Evolutionary conservation across 2,888 invertebrate genomes (phyloP).

Genomic region (Microctonus brassicae): DNA sequence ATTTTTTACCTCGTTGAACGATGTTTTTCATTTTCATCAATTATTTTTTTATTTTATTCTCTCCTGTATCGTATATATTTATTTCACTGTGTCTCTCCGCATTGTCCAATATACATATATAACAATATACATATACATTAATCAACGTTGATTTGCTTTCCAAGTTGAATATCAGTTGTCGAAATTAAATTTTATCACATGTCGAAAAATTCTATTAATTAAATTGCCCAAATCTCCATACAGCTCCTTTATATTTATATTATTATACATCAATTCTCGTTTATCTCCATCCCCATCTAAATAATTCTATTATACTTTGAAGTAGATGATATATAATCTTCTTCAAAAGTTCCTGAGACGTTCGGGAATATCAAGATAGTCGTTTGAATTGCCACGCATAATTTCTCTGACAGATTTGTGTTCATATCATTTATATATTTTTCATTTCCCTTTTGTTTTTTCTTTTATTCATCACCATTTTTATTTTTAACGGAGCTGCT

Average conservation of each 20-base stretch:
- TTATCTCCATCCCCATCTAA: constrained; percentile 16
- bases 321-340: neutral
- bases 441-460: neutral
- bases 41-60: constrained; percentile 41
- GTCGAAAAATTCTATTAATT: neutral
- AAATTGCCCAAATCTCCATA: neutral
- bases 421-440: neutral
- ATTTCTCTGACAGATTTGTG: neutral
- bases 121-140: neutral
- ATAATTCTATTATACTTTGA: constrained; percentile 11
- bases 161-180: neutral
- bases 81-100: neutral
- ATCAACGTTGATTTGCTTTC: neutral
- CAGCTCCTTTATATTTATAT: constrained; percentile 33
- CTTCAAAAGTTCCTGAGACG: neutral
- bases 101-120: neutral
- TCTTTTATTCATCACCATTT: neutral
- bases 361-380: neutral
- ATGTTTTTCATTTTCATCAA: constrained; percentile 32
- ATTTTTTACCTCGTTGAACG: constrained; percentile 36
- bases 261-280: constrained; percentile 30
- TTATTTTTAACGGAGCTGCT: neutral
- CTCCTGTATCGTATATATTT: constrained; percentile 33
- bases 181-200: neutral
- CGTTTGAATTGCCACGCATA: neutral